Conservation (phyloP, 1,140 invertebrate species). For the Drosophila kepulauana region DNA sequence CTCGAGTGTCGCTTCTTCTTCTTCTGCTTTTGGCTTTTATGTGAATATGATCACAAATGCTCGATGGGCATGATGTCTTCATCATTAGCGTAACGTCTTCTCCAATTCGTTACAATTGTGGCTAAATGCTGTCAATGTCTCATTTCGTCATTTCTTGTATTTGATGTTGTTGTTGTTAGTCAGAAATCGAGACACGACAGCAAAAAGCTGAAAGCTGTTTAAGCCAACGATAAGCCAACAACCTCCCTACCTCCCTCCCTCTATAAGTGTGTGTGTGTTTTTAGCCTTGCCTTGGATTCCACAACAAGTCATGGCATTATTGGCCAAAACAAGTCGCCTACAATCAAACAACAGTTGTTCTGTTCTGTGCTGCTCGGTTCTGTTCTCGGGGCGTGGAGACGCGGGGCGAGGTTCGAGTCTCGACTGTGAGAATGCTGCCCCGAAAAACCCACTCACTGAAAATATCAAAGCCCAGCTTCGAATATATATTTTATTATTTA, state of each 20-base stretch:
- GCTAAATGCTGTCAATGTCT: constrained; percentile 40
- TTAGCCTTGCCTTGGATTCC: constrained; percentile 72
- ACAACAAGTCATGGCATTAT: constrained; percentile 80
- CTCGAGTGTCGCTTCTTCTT: constrained; percentile 5
- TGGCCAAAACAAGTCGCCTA: constrained; percentile 82
- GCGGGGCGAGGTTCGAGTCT: constrained; percentile 1
- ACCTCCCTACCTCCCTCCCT: not conserved
- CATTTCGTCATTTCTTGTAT: constrained; percentile 36
- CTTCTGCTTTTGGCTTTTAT: constrained; percentile 6
- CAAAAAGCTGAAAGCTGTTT: constrained; percentile 60
- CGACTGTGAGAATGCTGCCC: constrained; percentile 66
- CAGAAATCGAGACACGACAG: constrained; percentile 34
- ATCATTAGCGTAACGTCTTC: constrained; percentile 25
- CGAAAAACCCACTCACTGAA: constrained; percentile 69
- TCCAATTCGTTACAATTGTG: constrained; percentile 64
- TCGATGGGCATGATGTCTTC: constrained; percentile 40
- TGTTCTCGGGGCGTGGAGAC: not conserved
- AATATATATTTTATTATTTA: constrained; percentile 70
- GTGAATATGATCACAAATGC: constrained; percentile 46
- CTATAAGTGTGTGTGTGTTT: not conserved
- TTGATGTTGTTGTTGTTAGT: constrained; percentile 19
- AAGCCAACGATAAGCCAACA: constrained; percentile 66
- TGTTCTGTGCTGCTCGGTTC: constrained; percentile 26
- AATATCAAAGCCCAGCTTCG: constrained; percentile 16
- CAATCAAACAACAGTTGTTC: constrained; percentile 55